Evolutionary conservation across 2,888 invertebrate genomes (phyloP).

Genomic region (Acanthoscelides obtectus): DNA sequence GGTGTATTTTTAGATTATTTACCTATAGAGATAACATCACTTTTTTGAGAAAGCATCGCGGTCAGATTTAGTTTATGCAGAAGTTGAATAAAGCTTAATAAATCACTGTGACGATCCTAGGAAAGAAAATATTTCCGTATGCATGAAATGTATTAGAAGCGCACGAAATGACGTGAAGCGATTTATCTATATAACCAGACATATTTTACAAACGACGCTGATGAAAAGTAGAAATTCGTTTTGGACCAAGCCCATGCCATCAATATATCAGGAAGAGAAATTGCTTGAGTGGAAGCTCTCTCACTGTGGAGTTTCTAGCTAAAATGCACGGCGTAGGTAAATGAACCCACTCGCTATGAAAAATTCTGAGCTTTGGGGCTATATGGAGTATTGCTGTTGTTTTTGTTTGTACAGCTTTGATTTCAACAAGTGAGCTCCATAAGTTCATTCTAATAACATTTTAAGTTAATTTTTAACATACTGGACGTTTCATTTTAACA

Average conservation of each 20-base stretch:
- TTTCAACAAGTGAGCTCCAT: no score
- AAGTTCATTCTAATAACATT: no score
- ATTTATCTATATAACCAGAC: background rate
- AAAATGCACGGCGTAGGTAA: background rate
- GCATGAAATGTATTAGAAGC: background rate
- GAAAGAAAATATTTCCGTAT: background rate
- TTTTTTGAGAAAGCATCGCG: no score
- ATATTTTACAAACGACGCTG: background rate
- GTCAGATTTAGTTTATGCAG: background rate
- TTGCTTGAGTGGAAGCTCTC: background rate
- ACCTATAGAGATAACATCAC: no score
- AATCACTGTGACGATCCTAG: background rate
- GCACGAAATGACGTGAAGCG: background rate
- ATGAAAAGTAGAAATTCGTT: background rate
- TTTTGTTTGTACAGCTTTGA: no score
- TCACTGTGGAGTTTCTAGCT: background rate
- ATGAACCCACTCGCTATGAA: background rate
- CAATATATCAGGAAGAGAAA: background rate
- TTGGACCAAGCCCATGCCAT: background rate
- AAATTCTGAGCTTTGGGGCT: no score
- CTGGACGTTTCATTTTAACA: no score
- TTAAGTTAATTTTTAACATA: no score
- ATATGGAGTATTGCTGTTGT: no score
- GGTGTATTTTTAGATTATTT: no score
- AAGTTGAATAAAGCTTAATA: background rate